phyloP scores from a whole-genome alignment of 1,140 invertebrate genomes.

The Archegozetes longisetosus region DNA sequence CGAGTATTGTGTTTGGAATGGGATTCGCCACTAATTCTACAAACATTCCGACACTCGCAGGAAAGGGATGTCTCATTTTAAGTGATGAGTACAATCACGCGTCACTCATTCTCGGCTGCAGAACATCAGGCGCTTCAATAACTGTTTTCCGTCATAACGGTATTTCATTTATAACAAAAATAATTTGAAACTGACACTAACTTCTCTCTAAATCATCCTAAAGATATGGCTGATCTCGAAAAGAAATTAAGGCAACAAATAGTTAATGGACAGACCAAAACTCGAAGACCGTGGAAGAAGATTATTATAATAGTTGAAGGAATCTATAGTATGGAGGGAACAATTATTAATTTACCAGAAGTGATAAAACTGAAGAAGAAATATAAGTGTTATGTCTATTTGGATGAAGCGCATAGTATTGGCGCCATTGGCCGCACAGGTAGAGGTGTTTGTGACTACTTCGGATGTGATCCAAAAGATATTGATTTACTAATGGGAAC shows the following conservation, averaged over 20 bases:
- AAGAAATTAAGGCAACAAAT: constrained; percentile 55
- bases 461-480: constrained; percentile 58
- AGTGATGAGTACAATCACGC: constrained; percentile 96
- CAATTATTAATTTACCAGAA: constrained; percentile 73
- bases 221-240: constrained; percentile 73
- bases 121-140: constrained; percentile 68
- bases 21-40: constrained; percentile 95
- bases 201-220: constrained; percentile 1
- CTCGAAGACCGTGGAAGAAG: constrained; percentile 68
- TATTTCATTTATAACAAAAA: constrained; percentile 15
- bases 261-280: constrained; percentile 58
- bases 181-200: not conserved
- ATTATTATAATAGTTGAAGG: constrained; percentile 89
- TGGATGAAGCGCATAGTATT: constrained; percentile 92
- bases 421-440: constrained; percentile 78
- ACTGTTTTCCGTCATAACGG: constrained; percentile 70
- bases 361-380: constrained; percentile 83
- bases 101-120: constrained; percentile 79
- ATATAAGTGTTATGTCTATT: constrained; percentile 82
- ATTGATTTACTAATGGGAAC: constrained; percentile 96
- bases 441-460: constrained; percentile 74
- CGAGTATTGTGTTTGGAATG: constrained; percentile 90
- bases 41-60: constrained; percentile 73
- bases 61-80: constrained; percentile 66
- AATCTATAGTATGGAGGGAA: constrained; percentile 91